A percentile compares a stretch with the other conserved stretches of the same genome.
These are phyloP conservation scores for Apis cerana DNA, from an alignment of 1,140 invertebrate species.

Conservation along the genomic window DNA sequence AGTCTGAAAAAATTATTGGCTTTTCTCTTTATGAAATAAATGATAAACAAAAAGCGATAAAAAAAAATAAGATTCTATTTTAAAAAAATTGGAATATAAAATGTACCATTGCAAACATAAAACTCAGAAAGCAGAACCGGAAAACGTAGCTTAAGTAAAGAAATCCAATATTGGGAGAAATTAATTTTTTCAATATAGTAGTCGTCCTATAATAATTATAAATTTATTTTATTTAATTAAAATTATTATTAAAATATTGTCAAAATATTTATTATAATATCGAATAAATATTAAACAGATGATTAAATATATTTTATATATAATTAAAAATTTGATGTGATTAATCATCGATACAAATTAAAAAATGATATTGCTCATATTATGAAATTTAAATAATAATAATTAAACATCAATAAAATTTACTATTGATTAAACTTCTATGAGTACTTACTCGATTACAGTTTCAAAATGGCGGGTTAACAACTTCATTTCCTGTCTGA, in stretches of 20 bases:
- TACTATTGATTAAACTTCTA: no score
- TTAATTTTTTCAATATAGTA: conserved; percentile 41
- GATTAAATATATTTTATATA: no score
- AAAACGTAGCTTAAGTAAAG: conserved; percentile 60
- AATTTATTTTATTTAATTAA: no score
- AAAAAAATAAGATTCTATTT: neutral
- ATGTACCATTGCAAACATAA: conserved; percentile 55
- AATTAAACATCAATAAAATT: no score
- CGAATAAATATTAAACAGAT: no score
- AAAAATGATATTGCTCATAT: no score
- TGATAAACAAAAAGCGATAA: no score
- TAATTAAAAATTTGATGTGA: no score
- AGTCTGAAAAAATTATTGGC: conserved; percentile 25
- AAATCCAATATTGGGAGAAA: conserved; percentile 53
- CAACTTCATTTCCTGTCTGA: neutral
- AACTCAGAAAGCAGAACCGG: conserved; percentile 60
- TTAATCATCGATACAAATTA: no score
- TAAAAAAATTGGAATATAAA: neutral
- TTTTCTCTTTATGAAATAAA: neutral
- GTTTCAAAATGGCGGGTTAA: conserved; percentile 20
- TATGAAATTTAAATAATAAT: no score
- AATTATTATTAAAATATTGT: no score
- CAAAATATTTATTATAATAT: no score
- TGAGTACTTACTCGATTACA: conserved; percentile 25
- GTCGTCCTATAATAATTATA: conserved; percentile 48